Base-by-base conservation (phyloP, 2,797 vertebrate genomes). In the Uromys caudimaculatus region DNA sequence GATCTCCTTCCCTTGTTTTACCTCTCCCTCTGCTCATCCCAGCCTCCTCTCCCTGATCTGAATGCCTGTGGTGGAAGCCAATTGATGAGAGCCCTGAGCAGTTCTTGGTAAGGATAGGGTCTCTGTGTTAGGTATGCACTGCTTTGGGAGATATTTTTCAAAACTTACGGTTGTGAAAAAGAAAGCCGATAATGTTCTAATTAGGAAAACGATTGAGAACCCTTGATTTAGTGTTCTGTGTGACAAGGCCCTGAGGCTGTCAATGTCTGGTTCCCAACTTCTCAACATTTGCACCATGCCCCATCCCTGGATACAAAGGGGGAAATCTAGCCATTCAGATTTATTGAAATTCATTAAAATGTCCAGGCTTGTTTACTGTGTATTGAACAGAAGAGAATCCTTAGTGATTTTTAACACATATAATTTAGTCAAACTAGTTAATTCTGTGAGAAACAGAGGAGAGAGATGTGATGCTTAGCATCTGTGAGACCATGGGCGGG, bases 1-100 rank as follows among this genome's bases (percentile, higher is more conserved):
- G 17, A 16, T 0, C 16, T 67, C 32, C 3, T 81, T 6, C 1
- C 14, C 38, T 17, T 0, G 13, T 4, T 12, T 1, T 3, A 17
- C 17, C 4, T 58, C 56, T 88, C 29, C 27, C 29, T 85, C 35
- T 67, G 14, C 41, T 11, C 13, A 21, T 24, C 13, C 47, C 23
- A 23, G 21, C 35, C 8, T 71, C 13, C 67, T 10, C 11, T 58
- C 16, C 5, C 6, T 21, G 81, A 13, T 16, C 1, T 41, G 14
- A 82, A 82, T 24, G 50, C 8, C 35, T 77, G 32, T 10, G n/a
- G 23, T 6, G 54, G 19, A 6, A 92, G 54, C 12, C 17, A 27
- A 60, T 16, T 4, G 8, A 7, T 16, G 8, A 35, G 32, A 8
- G 1, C 32, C 4, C 52, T 4, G 2, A 32, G 2, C 38, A 9